These are phyloP conservation scores for Entomyzon cyanotis DNA, from an alignment of 2,113 vertebrate genomes.

Conservation along the genomic window DNA sequence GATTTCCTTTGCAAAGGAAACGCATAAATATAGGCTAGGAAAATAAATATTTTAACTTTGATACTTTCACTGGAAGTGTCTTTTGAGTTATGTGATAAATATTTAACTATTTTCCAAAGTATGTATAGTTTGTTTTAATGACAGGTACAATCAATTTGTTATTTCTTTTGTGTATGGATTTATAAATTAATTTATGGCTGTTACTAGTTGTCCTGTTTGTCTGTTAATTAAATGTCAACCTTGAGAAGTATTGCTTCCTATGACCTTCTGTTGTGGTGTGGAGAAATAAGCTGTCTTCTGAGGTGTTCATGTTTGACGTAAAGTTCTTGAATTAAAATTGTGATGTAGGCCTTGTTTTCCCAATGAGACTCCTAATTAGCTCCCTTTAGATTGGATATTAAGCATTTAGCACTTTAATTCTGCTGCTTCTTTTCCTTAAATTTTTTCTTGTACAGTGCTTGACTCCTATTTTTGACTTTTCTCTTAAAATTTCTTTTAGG, in stretches of 20 bases:
- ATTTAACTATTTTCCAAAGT: not conserved
- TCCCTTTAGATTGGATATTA: not conserved
- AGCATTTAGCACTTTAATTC: not conserved
- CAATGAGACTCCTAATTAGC: not conserved
- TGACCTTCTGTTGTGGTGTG: not conserved
- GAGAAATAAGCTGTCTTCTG: not conserved
- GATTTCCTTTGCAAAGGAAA: not conserved
- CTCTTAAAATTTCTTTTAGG: not conserved
- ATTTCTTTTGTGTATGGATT: not conserved
- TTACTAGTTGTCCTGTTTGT: not conserved
- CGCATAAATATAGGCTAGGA: not conserved
- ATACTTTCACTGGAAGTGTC: not conserved
- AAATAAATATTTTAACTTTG: not conserved
- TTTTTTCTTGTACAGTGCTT: not conserved
- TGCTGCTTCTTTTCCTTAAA: not conserved
- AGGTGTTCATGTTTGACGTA: not conserved
- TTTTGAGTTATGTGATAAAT: not conserved
- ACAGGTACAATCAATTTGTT: not conserved
- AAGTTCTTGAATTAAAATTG: not conserved
- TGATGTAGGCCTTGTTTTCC: not conserved
- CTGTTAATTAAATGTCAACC: not conserved
- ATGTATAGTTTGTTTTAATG: not conserved
- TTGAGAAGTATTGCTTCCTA: not conserved
- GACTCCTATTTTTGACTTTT: not conserved
- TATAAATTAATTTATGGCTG: not conserved